A percentile compares a stretch with the other conserved stretches of the same genome.
These are phyloP conservation scores for Sericinus montela DNA, from an alignment of 2,888 invertebrate genomes.

Conservation along the genomic window DNA sequence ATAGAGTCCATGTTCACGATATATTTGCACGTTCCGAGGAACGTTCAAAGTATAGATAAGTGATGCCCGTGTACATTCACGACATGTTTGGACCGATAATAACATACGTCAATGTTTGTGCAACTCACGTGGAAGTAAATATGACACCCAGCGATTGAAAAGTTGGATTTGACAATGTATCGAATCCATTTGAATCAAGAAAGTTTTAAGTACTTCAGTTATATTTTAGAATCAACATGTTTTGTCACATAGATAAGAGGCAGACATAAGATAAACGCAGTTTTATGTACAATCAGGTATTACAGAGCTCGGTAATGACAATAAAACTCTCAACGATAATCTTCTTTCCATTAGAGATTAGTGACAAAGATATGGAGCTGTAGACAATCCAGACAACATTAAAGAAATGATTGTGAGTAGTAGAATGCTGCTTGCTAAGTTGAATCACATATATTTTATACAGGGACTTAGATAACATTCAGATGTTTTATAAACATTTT, in stretches of 20 bases:
- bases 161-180: slow-evolving; percentile 28
- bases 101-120: slow-evolving; percentile 45
- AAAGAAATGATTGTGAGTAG: too few relatives aligned
- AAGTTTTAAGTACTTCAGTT: not conserved
- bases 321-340: too few relatives aligned
- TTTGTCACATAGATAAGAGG: slow-evolving; percentile 5
- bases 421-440: too few relatives aligned
- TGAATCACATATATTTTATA: too few relatives aligned
- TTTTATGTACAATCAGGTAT: too few relatives aligned
- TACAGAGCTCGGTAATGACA: too few relatives aligned
- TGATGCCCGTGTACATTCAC: slow-evolving; percentile 23
- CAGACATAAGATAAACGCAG: too few relatives aligned
- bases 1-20: not conserved
- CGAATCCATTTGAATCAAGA: slow-evolving; percentile 15
- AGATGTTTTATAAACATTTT: too few relatives aligned
- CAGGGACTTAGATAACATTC: too few relatives aligned
- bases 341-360: too few relatives aligned
- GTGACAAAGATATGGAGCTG: too few relatives aligned
- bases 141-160: slow-evolving; percentile 21
- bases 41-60: slow-evolving; percentile 9
- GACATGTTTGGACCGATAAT: slow-evolving; percentile 36
- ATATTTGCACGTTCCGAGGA: not conserved
- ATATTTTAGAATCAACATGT: not conserved
- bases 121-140: slow-evolving; percentile 32
- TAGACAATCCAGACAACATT: too few relatives aligned